Evolutionary conservation across 2,888 invertebrate species (phyloP), one percentile per base, ranked within the genome.

Genomic region (Drosophila mettleri): DNA sequence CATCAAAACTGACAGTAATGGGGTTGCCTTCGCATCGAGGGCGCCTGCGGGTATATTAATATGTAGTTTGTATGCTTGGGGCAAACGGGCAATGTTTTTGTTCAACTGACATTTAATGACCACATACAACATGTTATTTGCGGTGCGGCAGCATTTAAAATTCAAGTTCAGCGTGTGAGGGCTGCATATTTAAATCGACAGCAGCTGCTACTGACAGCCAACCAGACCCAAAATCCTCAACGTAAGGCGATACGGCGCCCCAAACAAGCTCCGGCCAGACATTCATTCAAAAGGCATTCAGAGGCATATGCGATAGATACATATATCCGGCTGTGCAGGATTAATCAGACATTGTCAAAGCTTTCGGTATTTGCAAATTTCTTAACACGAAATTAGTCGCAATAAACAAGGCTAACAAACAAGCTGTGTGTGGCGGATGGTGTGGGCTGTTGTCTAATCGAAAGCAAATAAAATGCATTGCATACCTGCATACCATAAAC

Each of bases 341-440:
- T 74, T 76, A 67, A 67, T 67, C 67, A 71, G 63, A 72, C 39
- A 27, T 33, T 72, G 72, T 72, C 74, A 77, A 72, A 77, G 77
- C 77, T 60, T 64, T 55, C 43, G 73, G 43, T 84, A 60, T 80
- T 82, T 86, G 87, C 82, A 86, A 83, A 83, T 82, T 82, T 86
- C 86, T 86, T 84, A 86, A 84, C 87, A 83, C 82, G 81, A 86
- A 84, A 83, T 83, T 83, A 83, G 87, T 86, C 85, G 75, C 87
- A 70, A 84, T 84, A 86, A 86, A 86, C 81, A 86, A 73, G 87
- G 59, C 81, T 65, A 86, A 82, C 81, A 85, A 70, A 85, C 79
- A 74, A 80, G 68, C 8, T 38, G 24, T 3, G 46, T 31, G 24
- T 45, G 27, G 45, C 45, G 16, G 43, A 0, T 52, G 61, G 22